Conservation (phyloP, 2,113 vertebrate genomes). For the Chloropsis hardwickii region DNA sequence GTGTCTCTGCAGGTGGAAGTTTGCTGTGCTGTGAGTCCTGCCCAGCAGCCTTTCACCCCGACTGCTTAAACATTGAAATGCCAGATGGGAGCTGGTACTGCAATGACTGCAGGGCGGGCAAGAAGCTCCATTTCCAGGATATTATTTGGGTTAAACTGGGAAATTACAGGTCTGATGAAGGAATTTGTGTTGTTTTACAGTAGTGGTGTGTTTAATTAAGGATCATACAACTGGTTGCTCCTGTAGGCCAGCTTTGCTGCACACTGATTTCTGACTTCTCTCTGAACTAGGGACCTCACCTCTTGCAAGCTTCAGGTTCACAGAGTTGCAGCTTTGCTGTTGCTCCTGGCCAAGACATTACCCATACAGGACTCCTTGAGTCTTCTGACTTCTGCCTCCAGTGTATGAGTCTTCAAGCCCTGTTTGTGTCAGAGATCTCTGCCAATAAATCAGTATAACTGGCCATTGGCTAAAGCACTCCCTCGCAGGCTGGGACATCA, state of each 20-base stretch:
- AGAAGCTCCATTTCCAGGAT: conserved; percentile 92
- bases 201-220: background rate
- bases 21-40: conserved; percentile 97
- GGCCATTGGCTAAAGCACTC: background rate
- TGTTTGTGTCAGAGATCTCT: background rate
- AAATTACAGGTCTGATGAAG: conserved; percentile 86
- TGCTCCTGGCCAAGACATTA: background rate
- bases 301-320: background rate
- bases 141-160: conserved; percentile 99
- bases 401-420: background rate
- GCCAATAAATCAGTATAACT: background rate
- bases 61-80: conserved; percentile 96
- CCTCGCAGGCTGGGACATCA: background rate
- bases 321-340: background rate
- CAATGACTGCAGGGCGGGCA: conserved; percentile 93
- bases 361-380: background rate
- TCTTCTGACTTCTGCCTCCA: background rate
- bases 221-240: background rate
- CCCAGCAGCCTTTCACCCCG: conserved; percentile 95
- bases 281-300: background rate
- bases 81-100: conserved; percentile 99
- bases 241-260: background rate
- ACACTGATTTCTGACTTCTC: background rate
- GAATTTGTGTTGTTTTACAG: background rate
- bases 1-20: conserved; percentile 82